Conservation (phyloP, 2,888 invertebrate species). For the Cremastinae sp. region DNA sequence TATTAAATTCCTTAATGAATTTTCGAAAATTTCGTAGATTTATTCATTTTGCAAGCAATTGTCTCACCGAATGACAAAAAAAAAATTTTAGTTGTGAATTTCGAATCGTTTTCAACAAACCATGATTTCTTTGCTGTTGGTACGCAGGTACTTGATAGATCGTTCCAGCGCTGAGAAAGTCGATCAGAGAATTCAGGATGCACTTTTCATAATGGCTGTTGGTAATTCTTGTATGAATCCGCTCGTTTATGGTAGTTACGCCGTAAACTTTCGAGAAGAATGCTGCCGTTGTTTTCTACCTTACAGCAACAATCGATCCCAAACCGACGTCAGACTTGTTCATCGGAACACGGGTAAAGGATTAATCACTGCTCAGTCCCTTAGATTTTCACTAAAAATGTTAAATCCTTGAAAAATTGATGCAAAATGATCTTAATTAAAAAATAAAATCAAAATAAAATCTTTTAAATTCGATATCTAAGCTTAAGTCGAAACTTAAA, state of each 20-base stretch:
- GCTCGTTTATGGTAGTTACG: constrained; percentile 88
- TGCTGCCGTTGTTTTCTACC: constrained; percentile 74
- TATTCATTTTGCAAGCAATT: no score
- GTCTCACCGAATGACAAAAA: not conserved
- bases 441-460: no score
- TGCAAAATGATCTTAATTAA: no score
- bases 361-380: not conserved
- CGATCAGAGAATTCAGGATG: constrained; percentile 85
- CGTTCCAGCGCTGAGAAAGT: constrained; percentile 85
- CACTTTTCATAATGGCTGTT: constrained; percentile 89
- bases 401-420: no score
- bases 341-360: constrained; percentile 62
- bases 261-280: constrained; percentile 82
- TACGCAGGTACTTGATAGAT: constrained; percentile 86
- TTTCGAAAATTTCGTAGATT: no score
- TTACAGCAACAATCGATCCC: constrained; percentile 58
- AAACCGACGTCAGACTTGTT: constrained; percentile 57
- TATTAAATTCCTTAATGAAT: no score
- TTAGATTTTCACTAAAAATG: no score
- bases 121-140: not conserved
- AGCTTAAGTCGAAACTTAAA: no score
- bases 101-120: not conserved
- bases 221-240: constrained; percentile 92
- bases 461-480: no score
- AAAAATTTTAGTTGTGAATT: not conserved